Base-by-base conservation (phyloP, 2,797 vertebrate species). In the Linurgus olivaceus region DNA sequence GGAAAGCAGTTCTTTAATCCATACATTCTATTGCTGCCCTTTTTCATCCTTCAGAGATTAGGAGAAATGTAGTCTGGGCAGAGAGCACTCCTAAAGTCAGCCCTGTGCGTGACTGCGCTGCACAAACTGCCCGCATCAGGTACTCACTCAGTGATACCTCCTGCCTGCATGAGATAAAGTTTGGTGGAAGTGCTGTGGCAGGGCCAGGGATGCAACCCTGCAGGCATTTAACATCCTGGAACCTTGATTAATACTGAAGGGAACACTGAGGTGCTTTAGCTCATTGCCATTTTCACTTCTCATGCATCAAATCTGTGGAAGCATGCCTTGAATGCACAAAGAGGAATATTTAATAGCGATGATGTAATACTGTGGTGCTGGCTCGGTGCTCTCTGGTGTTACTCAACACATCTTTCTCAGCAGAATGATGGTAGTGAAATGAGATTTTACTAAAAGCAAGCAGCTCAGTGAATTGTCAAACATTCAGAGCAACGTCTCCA, bases 391-490 rank as follows among this genome's bases (percentile, higher is more conserved):
- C 68, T 75, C 77, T 2, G 5, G 86, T 1, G 0, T 94, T 96
- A 77, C 65, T 89, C 79, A 71, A 59, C 88, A 61, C 61, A 40
- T 85, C 81, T 75, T 86, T 86, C 93, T 96, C 94, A 70, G 82
- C 95, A 96, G 96, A 96, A 72, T 62, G 52, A 85, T 93, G 76
- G 75, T 65, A n/a, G 79, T 37, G 61, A 96, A 97, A 97, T 90
- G 95, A 96, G 82, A 95, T 96, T 96, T 96, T 93, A 92, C 96
- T 97, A 90, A 96, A 94, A 96, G 76, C 55, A 79, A 76, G 87
- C 67, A 29, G 26, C 44, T 65, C 26, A n/a, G 84, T 37, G 25
- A 66, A 79, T 81, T 2, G 3, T 96, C 94, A 86, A 93, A 73
- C 75, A 92, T 91, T 95, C 84, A 94, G 85, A 81, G 70, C 23